Conservation (phyloP, 2,797 vertebrate species). For the Danio choprae region DNA sequence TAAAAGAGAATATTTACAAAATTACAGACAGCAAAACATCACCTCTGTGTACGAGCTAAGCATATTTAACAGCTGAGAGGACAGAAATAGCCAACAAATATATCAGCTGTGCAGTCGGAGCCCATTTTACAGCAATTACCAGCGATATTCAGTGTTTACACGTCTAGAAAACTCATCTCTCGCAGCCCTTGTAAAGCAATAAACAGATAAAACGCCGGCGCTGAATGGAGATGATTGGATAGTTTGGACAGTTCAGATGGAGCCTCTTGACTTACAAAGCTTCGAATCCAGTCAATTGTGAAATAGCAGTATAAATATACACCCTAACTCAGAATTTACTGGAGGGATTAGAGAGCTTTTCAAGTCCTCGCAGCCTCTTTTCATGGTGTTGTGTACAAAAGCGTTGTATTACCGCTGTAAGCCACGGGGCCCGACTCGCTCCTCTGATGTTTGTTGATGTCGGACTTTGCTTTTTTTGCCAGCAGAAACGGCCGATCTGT, state of each 20-base stretch:
- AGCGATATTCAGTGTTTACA: not conserved
- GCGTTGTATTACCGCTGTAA: conserved; percentile 59
- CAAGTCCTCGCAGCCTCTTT: conserved; percentile 60
- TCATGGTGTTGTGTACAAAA: conserved; percentile 58
- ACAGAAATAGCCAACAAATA: conserved; percentile 11
- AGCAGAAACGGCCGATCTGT: conserved; percentile 59
- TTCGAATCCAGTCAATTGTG: conserved; percentile 48
- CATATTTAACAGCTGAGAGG: not conserved
- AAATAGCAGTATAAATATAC: conserved; percentile 56
- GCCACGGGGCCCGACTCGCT: conserved; percentile 54
- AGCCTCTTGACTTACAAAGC: conserved; percentile 45
- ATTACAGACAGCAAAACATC: not conserved
- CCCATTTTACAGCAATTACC: conserved; percentile 25
- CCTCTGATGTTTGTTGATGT: conserved; percentile 65
- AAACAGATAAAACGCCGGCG: not conserved
- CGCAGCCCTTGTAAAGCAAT: conserved; percentile 1
- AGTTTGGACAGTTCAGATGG: conserved; percentile 24
- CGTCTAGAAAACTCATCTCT: conserved; percentile 11
- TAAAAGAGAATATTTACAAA: not conserved
- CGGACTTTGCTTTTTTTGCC: conserved; percentile 47
- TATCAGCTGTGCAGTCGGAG: conserved; percentile 9
- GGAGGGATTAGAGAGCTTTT: conserved; percentile 58
- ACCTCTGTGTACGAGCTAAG: not conserved
- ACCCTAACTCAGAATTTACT: conserved; percentile 54
- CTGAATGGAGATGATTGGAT: conserved; percentile 40